These are phyloP conservation scores for Cylloceria caligata DNA, from an alignment of 2,888 invertebrate species.

Conservation along the genomic window DNA sequence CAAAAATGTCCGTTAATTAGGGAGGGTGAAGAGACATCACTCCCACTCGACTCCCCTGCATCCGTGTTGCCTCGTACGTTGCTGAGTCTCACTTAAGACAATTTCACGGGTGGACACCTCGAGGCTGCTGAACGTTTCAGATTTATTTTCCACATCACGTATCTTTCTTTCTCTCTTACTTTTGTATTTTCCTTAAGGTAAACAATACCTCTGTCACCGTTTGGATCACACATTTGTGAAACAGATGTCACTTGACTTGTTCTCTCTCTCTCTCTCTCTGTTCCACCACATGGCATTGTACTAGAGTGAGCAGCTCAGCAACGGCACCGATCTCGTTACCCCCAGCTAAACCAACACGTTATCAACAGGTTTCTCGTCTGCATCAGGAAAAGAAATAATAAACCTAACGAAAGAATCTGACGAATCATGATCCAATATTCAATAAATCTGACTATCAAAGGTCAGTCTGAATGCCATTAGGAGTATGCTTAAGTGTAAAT, in stretches of 20 bases:
- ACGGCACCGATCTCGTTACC: conserved; percentile 7
- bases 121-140: background rate
- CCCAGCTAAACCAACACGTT: background rate
- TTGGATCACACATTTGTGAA: conserved; percentile 41
- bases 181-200: conserved; percentile 12
- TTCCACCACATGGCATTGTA: background rate
- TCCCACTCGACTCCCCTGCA: background rate
- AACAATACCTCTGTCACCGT: conserved; percentile 43
- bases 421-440: conserved; percentile 6
- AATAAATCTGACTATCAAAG: conserved; percentile 22
- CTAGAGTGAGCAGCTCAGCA: background rate
- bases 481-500: conserved; percentile 1
- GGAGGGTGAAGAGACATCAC: background rate
- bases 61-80: background rate
- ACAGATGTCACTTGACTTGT: conserved; percentile 37
- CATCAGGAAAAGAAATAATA: background rate
- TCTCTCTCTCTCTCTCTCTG: background rate
- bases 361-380: background rate
- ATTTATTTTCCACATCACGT: background rate
- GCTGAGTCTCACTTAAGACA: background rate
- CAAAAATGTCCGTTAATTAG: conserved; percentile 10
- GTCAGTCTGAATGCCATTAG: conserved; percentile 1
- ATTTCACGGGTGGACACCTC: conserved; percentile 25
- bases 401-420: background rate
- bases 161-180: background rate